These are phyloP conservation scores for Phytoseiulus persimilis DNA, from an alignment of 2,888 invertebrate species.

Conservation along the genomic window DNA sequence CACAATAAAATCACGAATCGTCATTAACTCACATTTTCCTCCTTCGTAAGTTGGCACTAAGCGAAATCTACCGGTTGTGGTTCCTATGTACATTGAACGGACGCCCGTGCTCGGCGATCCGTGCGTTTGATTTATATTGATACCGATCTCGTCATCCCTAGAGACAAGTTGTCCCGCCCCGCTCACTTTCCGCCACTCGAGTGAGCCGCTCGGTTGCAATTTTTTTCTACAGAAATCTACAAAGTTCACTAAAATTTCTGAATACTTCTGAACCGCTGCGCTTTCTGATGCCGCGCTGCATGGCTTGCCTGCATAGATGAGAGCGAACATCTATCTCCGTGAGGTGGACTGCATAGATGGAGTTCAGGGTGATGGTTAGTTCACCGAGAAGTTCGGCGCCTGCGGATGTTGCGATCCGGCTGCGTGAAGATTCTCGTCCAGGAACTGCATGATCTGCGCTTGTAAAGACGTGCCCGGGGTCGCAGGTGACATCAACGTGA, in stretches of 20 bases:
- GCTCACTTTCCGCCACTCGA: too few species aligned
- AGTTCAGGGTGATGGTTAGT: background rate
- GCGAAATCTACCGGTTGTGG: too few species aligned
- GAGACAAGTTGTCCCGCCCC: too few species aligned
- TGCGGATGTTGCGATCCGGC: conserved; percentile 5
- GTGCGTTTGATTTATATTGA: background rate
- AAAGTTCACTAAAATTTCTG: background rate
- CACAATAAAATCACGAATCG: background rate
- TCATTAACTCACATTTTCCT: background rate
- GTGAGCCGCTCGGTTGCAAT: background rate
- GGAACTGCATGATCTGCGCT: conserved; percentile 21
- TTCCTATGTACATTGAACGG: background rate
- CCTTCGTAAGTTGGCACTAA: too few species aligned
- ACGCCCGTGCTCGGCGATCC: background rate
- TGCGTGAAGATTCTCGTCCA: conserved; percentile 16
- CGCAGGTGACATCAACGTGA: conserved; percentile 25
- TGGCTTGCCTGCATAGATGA: background rate
- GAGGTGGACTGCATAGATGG: background rate
- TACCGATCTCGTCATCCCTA: background rate
- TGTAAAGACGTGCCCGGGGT: conserved; percentile 31
- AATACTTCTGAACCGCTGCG: background rate
- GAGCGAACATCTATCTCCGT: background rate
- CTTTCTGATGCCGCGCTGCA: background rate
- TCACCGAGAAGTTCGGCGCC: conserved; percentile 26
- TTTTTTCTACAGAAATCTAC: background rate